Conservation (phyloP, 1,140 invertebrate genomes). For the Periplaneta americana region DNA sequence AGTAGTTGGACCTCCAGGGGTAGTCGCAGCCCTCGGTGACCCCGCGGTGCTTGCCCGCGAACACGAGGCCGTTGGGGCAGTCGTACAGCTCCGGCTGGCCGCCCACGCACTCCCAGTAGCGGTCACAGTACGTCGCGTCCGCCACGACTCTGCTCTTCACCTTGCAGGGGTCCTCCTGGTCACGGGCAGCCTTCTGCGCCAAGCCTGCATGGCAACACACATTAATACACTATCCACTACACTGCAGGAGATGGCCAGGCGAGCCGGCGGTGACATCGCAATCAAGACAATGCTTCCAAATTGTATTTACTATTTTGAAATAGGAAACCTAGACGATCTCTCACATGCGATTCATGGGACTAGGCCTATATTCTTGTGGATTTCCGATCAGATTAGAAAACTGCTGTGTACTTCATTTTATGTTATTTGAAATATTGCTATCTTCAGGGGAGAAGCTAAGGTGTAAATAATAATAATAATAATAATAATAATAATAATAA, state of each 20-base stretch:
- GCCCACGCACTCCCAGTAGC: constrained; percentile 79
- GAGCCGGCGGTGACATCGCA: not conserved
- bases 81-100: constrained; percentile 76
- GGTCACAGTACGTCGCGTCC: constrained; percentile 77
- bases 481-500: too few relatives aligned
- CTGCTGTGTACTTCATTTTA: too few relatives aligned
- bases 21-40: constrained; percentile 86
- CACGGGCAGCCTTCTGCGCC: constrained; percentile 34
- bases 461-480: too few relatives aligned
- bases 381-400: too few relatives aligned
- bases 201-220: not conserved
- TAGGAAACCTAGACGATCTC: too few relatives aligned
- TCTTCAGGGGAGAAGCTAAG: too few relatives aligned
- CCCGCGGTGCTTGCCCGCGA: constrained; percentile 78
- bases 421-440: too few relatives aligned
- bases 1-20: constrained; percentile 82
- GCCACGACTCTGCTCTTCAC: constrained; percentile 64
- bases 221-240: not conserved
- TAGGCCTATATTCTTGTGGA: too few relatives aligned
- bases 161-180: constrained; percentile 71
- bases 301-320: too few relatives aligned
- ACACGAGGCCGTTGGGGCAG: constrained; percentile 86
- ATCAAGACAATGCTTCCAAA: not conserved
- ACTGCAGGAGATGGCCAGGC: not conserved
- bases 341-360: too few relatives aligned